These are phyloP conservation scores for Carassius gibelio DNA, from an alignment of 2,113 vertebrate species.

Conservation along the genomic window DNA sequence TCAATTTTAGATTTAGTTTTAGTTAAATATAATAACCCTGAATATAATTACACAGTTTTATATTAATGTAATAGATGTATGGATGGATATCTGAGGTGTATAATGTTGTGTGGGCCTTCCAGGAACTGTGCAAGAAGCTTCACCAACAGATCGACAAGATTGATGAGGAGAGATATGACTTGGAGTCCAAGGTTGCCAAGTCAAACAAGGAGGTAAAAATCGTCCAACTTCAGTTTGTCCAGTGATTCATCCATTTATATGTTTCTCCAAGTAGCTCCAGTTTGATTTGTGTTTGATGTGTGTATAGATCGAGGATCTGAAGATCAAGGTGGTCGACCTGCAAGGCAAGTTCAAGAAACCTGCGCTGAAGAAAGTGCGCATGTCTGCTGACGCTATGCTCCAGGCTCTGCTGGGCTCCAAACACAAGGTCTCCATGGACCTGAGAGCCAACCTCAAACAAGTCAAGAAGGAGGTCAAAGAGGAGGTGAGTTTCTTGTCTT, in stretches of 20 bases:
- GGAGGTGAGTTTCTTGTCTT: neutral
- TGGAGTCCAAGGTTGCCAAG: constrained; percentile 84
- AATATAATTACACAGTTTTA: too few relatives aligned
- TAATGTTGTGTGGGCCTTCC: constrained; percentile 31
- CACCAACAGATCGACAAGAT: constrained; percentile 81
- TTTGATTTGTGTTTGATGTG: neutral
- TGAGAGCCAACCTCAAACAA: constrained; percentile 94
- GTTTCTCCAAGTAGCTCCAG: neutral
- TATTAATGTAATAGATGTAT: neutral
- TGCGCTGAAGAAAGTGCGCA: constrained; percentile 86
- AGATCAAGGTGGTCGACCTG: constrained; percentile 88
- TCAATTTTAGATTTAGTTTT: too few relatives aligned
- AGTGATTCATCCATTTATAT: neutral
- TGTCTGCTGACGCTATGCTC: constrained; percentile 95
- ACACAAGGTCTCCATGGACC: constrained; percentile 95
- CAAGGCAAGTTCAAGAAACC: constrained; percentile 94
- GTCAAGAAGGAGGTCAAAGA: constrained; percentile 97
- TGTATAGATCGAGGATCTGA: constrained; percentile 88
- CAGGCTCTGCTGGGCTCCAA: constrained; percentile 94
- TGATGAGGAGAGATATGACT: constrained; percentile 94
- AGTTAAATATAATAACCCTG: too few relatives aligned
- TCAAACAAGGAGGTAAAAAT: constrained; percentile 84
- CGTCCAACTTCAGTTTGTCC: neutral
- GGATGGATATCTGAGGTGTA: neutral
- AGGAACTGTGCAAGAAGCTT: constrained; percentile 91